phyloP scores from a whole-genome alignment of 2,113 vertebrate species.

The Myiopsitta monachus region DNA sequence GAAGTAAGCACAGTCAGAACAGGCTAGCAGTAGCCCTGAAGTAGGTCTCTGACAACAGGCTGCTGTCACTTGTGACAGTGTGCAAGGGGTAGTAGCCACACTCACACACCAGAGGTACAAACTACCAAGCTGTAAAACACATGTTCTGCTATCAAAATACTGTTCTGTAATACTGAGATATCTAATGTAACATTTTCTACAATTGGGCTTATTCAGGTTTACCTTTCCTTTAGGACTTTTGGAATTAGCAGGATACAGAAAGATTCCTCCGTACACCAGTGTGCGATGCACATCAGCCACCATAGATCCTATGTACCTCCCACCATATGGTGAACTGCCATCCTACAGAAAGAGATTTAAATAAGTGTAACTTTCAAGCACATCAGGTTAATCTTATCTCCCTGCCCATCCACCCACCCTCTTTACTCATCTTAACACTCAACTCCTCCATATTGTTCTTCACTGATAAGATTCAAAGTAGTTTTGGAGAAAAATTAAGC shows the following conservation, averaged over 20 bases:
- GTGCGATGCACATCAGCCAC: slow-evolving; percentile 97
- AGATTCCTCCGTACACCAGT: slow-evolving; percentile 94
- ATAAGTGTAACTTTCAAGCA: neutral
- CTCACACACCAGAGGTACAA: neutral
- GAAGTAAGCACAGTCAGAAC: neutral
- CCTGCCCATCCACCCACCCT: no score
- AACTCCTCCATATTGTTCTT: neutral
- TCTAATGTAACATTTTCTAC: neutral
- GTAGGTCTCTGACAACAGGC: neutral
- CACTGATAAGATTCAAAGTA: neutral
- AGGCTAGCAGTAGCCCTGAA: neutral
- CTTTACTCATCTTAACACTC: neutral
- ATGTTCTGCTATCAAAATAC: neutral
- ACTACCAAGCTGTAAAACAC: neutral
- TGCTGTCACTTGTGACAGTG: neutral
- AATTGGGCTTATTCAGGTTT: neutral
- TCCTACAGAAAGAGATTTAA: slow-evolving; percentile 74
- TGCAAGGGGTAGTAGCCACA: neutral
- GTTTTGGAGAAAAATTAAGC: neutral
- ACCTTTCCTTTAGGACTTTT: slow-evolving; percentile 95
- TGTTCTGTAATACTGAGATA: neutral
- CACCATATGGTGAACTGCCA: slow-evolving; percentile 85
- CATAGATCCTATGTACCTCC: slow-evolving; percentile 94
- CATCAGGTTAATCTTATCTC: neutral
- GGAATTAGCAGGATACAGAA: slow-evolving; percentile 90